Base-by-base conservation (phyloP, 2,113 vertebrate species). In the Pomatorhinus ruficollis region DNA sequence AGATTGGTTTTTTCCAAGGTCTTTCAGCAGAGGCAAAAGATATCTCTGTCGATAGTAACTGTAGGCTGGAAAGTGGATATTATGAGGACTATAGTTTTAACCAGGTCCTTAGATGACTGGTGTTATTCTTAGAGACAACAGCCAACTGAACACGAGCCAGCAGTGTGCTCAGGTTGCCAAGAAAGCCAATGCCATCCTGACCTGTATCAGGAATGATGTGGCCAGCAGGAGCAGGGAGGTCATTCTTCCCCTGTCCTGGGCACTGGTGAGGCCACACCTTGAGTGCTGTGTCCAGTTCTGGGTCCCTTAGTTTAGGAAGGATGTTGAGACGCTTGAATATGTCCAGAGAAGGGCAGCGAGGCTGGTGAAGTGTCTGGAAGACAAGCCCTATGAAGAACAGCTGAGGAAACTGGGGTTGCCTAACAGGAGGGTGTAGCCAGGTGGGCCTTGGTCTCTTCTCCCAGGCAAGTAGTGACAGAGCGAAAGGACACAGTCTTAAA, bases 311-410 rank as follows among this genome's bases (percentile, higher is more conserved):
- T 57, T 57, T 9, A 35, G 52, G n/a, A 33, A 47, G 40, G n/a
- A 57, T 0, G 0, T 27, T 12, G 52, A 39, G 63, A 21, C 0
- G 0, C 17, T 39, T 0, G 2, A 57, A 3, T 1, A 0, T 0
- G 0, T 57, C 28, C 42, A 39, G 52, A 57, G 63, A 2, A 81
- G 52, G 21, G 13, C 22, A 68, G 4, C 2, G 3, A 68, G 22
- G 14, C 14, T 81, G n/a, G 11, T 10, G 52, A 60, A 17, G 23
- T 3, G 15, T 25, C 35, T 60, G 57, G n/a, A 37, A 60, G 23
- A 27, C 6, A 33, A 66, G 4, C 8, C 22, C 22, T 68, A 2
- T 39, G n/a, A 69, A 5, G 28, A 27, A 6, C 0, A 0, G 9
- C 42, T 57, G 35, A 27, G 15, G 25, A 28, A 68, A 11, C 14